Evolutionary conservation across 1,140 invertebrate genomes (phyloP).

Genomic region (Drosophila pallidifrons): DNA sequence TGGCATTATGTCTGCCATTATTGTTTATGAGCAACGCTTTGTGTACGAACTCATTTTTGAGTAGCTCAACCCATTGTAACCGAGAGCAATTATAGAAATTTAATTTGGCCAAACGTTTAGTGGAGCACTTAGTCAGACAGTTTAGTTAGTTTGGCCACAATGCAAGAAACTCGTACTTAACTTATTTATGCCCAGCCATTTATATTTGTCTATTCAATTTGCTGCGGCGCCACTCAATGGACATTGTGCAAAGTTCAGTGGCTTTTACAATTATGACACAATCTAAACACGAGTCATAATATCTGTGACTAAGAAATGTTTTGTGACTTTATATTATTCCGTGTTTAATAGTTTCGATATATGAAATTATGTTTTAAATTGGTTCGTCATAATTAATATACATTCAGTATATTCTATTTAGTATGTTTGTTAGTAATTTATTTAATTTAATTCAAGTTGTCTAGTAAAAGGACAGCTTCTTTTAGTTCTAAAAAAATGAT

Average conservation of each 20-base stretch:
- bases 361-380: no score
- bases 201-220: constrained; percentile 23
- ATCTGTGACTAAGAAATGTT: not conserved
- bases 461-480: no score
- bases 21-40: not conserved
- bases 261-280: not conserved
- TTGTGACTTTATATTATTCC: not conserved
- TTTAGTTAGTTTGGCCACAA: constrained; percentile 3
- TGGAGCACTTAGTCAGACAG: constrained; percentile 11
- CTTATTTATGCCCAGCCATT: constrained; percentile 28
- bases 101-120: constrained; percentile 24
- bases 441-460: no score
- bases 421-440: no score
- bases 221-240: not conserved
- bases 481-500: no score
- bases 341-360: no score
- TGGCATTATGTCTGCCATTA: constrained; percentile 17
- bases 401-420: no score
- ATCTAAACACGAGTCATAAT: not conserved
- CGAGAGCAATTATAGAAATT: constrained; percentile 29
- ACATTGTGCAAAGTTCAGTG: not conserved
- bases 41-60: constrained; percentile 20
- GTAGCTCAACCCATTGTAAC: not conserved
- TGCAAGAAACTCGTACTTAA: constrained; percentile 3
- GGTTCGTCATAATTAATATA: no score